phyloP scores from a whole-genome alignment of 2,113 vertebrate genomes.

The Raja brachyura region DNA sequence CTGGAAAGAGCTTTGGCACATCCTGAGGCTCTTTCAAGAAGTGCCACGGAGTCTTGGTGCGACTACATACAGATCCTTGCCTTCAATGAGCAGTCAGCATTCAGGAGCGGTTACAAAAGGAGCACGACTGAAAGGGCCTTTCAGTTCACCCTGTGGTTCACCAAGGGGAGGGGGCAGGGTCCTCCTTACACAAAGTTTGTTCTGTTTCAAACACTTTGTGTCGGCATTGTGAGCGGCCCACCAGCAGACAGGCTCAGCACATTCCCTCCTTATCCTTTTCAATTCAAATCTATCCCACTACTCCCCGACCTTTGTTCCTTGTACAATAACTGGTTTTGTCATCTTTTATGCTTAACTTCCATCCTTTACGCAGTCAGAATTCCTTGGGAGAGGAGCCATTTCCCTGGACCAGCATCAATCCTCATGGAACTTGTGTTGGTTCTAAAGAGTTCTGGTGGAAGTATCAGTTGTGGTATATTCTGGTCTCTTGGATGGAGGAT shows the following conservation, averaged over 20 bases:
- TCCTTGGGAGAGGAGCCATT: not conserved
- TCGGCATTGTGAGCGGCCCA: slow-evolving; percentile 1
- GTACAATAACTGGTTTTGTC: not conserved
- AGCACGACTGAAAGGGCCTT: slow-evolving; percentile 4
- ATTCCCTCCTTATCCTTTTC: not conserved
- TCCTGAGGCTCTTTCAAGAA: not conserved
- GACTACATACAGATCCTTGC: not conserved
- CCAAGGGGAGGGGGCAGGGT: not conserved
- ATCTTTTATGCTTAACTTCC: not conserved
- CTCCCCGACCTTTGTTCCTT: not conserved
- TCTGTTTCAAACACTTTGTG: not conserved
- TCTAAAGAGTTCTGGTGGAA: not conserved
- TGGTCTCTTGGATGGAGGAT: not conserved
- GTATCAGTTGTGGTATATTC: not conserved
- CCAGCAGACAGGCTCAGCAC: not conserved
- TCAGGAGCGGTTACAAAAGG: not conserved
- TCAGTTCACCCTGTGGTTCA: not conserved
- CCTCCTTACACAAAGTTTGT: slow-evolving; percentile 31
- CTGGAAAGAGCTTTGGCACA: not conserved
- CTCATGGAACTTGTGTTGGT: not conserved
- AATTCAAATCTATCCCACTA: not conserved
- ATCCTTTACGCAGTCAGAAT: not conserved
- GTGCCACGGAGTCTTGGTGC: not conserved
- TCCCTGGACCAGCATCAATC: not conserved
- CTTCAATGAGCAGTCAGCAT: not conserved